A percentile compares a stretch with the other conserved stretches of the same genome.
Evolutionary conservation across 2,113 vertebrate genomes (phyloP).

Genomic region (Panthera leo): DNA sequence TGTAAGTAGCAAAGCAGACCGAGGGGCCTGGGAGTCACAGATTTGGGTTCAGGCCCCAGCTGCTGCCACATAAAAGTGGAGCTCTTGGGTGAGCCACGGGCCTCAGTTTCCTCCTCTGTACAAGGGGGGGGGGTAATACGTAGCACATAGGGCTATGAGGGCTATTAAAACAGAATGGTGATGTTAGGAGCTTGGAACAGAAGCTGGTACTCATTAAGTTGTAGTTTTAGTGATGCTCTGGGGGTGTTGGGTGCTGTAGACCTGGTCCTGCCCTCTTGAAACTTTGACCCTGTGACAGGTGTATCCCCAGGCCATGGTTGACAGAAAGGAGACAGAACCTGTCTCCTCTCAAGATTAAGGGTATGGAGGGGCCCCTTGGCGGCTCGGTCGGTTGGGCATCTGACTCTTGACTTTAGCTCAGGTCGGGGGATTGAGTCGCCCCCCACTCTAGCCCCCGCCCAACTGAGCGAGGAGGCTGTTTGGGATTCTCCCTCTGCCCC

Average conservation of each 20-base stretch:
- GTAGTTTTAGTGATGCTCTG: not conserved
- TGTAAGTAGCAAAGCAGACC: not conserved
- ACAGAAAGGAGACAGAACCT: not conserved
- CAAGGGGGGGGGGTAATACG: not conserved
- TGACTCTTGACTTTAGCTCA: not conserved
- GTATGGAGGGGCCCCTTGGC: rapidly evolving
- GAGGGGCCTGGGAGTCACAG: not conserved
- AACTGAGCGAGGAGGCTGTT: not conserved
- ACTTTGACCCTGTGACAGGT: not conserved
- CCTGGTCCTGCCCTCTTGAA: not conserved
- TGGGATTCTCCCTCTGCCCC: not conserved
- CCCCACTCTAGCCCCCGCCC: no score
- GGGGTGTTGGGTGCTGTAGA: not conserved
- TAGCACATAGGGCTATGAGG: not conserved
- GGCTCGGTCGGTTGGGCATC: not conserved
- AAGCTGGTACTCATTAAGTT: not conserved
- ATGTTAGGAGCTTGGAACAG: not conserved
- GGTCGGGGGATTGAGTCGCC: not conserved
- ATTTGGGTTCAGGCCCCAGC: not conserved
- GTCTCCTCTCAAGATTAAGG: not conserved
- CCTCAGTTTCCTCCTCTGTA: not conserved
- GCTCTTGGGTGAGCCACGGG: not conserved
- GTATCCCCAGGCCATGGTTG: not conserved
- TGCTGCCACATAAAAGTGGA: not conserved
- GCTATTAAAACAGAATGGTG: not conserved